Percentiles rank a stretch among this genome's conserved stretches.
Conservation (phyloP, 2,797 vertebrate species). For the Cuculus canorus region DNA sequence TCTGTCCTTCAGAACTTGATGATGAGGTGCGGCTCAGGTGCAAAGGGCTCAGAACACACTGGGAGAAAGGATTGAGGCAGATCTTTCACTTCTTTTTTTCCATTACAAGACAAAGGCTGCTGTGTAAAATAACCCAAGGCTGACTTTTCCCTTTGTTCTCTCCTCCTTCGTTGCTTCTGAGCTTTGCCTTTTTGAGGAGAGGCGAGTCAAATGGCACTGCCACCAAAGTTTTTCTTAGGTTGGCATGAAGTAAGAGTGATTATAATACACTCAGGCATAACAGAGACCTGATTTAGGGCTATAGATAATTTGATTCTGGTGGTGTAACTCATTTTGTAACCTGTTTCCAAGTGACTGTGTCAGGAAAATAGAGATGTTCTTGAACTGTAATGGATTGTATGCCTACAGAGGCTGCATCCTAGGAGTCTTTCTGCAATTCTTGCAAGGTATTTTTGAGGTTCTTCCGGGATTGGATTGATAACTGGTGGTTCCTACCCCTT, state of each 20-base stretch:
- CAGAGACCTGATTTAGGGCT: neutral
- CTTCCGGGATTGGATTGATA: neutral
- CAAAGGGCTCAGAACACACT: neutral
- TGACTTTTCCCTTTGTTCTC: neutral
- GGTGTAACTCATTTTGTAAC: neutral
- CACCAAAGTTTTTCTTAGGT: neutral
- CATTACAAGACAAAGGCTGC: neutral
- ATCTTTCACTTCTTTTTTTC: neutral
- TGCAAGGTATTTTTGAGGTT: neutral
- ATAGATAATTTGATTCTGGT: neutral
- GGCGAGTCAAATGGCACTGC: neutral
- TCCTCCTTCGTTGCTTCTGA: neutral
- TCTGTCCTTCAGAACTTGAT: neutral
- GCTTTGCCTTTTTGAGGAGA: neutral
- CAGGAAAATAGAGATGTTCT: neutral
- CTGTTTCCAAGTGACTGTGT: neutral
- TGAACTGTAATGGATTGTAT: neutral
- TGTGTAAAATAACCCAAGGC: neutral
- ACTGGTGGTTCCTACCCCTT: neutral
- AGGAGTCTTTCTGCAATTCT: neutral
- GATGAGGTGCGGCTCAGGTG: neutral
- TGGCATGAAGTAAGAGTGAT: neutral
- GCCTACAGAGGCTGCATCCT: neutral
- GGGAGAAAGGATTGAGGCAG: neutral
- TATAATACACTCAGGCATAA: neutral